A percentile compares a stretch with the other conserved stretches of the same genome.
phyloP scores from a whole-genome alignment of 2,888 invertebrate genomes.

The Catocala nupta region DNA sequence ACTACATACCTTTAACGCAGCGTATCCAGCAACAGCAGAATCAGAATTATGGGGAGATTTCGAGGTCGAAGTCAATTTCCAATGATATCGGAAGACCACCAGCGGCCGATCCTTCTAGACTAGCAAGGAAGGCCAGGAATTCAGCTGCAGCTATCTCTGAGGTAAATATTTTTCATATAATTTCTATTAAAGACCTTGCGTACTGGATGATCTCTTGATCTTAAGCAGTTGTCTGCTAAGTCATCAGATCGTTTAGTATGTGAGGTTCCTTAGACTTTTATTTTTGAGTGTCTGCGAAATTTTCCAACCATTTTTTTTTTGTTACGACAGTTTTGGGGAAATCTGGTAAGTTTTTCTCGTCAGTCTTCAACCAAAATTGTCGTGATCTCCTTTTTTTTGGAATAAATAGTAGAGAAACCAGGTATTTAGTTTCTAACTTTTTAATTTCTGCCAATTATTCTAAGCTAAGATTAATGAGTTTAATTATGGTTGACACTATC shows the following conservation, averaged over 20 bases:
- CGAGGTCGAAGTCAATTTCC: slow-evolving; percentile 86
- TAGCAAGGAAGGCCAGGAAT: slow-evolving; percentile 70
- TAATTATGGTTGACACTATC: background rate
- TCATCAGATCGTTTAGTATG: slow-evolving; percentile 1
- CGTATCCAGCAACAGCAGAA: slow-evolving; percentile 72
- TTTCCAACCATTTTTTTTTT: slow-evolving; percentile 15
- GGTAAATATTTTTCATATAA: slow-evolving; percentile 60
- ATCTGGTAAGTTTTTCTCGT: background rate
- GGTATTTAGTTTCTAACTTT: too few relatives aligned
- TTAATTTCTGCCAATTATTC: too few relatives aligned
- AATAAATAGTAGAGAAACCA: too few relatives aligned
- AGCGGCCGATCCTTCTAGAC: slow-evolving; percentile 69
- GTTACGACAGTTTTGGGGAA: background rate
- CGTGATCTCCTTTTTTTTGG: too few relatives aligned
- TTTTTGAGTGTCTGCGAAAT: slow-evolving; percentile 69
- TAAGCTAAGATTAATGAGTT: too few relatives aligned
- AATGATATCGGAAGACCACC: slow-evolving; percentile 87
- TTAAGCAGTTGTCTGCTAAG: background rate
- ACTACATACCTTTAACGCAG: slow-evolving; percentile 89
- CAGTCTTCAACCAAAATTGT: background rate
- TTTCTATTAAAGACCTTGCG: slow-evolving; percentile 3
- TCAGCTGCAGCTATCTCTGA: slow-evolving; percentile 75
- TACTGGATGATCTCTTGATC: background rate
- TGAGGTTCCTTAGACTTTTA: slow-evolving; percentile 16
- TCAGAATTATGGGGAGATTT: slow-evolving; percentile 76